Conservation (phyloP, 2,797 vertebrate species). For the Sebastes iracundus region DNA sequence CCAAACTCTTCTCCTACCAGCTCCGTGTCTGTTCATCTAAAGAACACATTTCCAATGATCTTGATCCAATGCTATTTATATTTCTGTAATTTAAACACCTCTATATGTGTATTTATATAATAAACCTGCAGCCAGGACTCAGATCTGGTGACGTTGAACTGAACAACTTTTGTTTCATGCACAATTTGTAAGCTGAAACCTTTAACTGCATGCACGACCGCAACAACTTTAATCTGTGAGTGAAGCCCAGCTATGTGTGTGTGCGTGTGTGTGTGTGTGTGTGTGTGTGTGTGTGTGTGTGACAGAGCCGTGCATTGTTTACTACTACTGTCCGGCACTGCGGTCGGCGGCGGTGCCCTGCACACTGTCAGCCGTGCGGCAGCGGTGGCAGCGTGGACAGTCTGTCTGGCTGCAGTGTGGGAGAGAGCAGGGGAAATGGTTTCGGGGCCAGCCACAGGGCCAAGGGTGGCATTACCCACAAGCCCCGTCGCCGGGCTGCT, state of each 20-base stretch:
- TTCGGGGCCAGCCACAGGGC: conserved; percentile 51
- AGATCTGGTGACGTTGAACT: not conserved
- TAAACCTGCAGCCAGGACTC: not conserved
- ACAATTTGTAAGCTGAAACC: not conserved
- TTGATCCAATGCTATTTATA: too few species aligned
- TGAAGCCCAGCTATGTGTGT: not conserved
- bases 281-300: conserved; percentile 1
- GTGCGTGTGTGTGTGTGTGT: not conserved
- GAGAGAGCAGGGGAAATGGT: conserved; percentile 50
- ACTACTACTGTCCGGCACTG: conserved; percentile 56
- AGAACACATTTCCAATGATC: too few species aligned
- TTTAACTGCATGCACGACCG: not conserved
- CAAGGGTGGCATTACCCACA: conserved; percentile 72
- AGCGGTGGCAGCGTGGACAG: conserved; percentile 62
- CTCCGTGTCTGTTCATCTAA: too few species aligned
- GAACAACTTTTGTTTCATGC: not conserved
- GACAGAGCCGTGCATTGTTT: conserved; percentile 37
- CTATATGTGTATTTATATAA: not conserved
- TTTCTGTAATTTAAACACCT: not conserved
- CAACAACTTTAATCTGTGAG: conserved; percentile 10
- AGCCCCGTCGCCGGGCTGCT: conserved; percentile 43
- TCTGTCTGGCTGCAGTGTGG: conserved; percentile 73
- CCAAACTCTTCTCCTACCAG: conserved; percentile 3
- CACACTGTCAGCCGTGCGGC: conserved; percentile 53
- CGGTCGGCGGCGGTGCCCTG: conserved; percentile 47